A percentile compares a stretch with the other conserved stretches of the same genome.
Conservation (phyloP, 2,888 invertebrate genomes). For the Drosophila pullipes region DNA sequence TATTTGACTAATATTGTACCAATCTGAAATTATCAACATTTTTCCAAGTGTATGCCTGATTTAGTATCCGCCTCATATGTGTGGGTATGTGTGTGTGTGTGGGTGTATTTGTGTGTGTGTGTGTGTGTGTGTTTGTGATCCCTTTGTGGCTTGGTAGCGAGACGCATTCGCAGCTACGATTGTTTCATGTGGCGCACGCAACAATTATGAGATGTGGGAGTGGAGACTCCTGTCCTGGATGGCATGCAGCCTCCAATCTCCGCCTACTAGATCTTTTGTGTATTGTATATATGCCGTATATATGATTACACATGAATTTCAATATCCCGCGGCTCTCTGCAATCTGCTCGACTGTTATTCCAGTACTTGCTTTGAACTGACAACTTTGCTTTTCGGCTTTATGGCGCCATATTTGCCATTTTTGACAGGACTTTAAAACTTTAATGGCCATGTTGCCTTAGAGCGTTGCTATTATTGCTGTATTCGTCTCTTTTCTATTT, state of each 20-base stretch:
- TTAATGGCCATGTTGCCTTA: constrained; percentile 35
- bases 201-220: constrained; percentile 42
- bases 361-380: constrained; percentile 34
- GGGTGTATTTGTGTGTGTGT: constrained; percentile 22
- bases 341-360: constrained; percentile 14
- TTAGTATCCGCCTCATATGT: neutral
- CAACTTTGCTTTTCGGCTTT: constrained; percentile 43
- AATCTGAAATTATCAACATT: neutral
- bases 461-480: constrained; percentile 8
- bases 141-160: constrained; percentile 45
- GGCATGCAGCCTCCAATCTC: neutral
- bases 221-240: neutral
- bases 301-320: constrained; percentile 79
- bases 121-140: constrained; percentile 9
- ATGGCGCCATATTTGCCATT: constrained; percentile 39
- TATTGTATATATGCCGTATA: constrained; percentile 33
- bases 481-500: constrained; percentile 20
- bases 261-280: constrained; percentile 17
- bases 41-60: neutral
- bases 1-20: neutral
- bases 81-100: constrained; percentile 1
- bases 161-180: constrained; percentile 64
- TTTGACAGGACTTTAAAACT: constrained; percentile 63
- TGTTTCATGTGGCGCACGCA: constrained; percentile 62
- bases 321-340: constrained; percentile 67